A percentile compares a stretch with the other conserved stretches of the same genome.
These are phyloP conservation scores for Steatocranus sp. DNA, from an alignment of 2,797 vertebrate species.

Conservation along the genomic window DNA sequence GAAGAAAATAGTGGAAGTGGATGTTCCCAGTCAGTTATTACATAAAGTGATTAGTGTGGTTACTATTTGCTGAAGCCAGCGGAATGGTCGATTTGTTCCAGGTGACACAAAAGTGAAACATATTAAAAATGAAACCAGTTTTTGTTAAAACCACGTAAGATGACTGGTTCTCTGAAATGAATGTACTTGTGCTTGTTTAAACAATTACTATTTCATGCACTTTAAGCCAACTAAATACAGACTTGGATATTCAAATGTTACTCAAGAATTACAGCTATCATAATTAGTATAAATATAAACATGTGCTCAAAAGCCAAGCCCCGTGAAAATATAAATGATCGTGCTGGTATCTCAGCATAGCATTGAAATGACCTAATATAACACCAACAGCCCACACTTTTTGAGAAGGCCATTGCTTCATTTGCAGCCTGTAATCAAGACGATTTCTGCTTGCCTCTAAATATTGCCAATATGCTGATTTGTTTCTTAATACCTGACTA, in stretches of 20 bases:
- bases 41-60: neutral
- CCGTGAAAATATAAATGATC: neutral
- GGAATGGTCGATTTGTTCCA: neutral
- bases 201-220: neutral
- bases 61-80: neutral
- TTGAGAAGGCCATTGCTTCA: neutral
- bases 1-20: neutral
- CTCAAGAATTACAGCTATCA: neutral
- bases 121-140: neutral
- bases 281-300: neutral
- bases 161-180: neutral
- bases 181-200: neutral
- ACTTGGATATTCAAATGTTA: neutral
- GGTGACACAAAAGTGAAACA: neutral
- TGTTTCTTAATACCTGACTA: neutral
- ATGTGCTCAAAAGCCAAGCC: neutral
- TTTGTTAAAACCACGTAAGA: slow-evolving; percentile 5
- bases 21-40: neutral
- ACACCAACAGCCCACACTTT: neutral
- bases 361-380: neutral
- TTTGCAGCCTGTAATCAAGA: neutral
- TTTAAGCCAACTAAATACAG: neutral
- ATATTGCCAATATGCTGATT: neutral
- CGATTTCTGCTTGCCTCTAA: neutral
- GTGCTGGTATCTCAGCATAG: neutral